These are phyloP conservation scores for Melanotaenia nigrans DNA, from an alignment of 2,797 vertebrate species.

Conservation along the genomic window DNA sequence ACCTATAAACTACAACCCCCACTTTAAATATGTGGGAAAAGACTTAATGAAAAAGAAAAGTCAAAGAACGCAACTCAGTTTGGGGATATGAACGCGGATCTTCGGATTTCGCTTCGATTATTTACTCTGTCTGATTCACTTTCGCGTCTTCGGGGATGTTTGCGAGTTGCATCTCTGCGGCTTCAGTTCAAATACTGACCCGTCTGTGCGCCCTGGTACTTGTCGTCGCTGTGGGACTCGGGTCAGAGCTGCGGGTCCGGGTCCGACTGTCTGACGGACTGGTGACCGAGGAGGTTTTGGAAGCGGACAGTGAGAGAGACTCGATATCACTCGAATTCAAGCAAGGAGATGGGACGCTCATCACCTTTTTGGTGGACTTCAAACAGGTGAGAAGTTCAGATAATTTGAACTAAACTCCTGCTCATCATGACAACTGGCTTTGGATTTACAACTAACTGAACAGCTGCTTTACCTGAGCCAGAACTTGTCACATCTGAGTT, in stretches of 20 bases:
- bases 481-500: background rate
- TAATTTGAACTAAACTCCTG: background rate
- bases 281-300: slow-evolving; percentile 92
- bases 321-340: slow-evolving; percentile 91
- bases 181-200: slow-evolving; percentile 64
- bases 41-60: slow-evolving; percentile 34
- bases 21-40: slow-evolving; percentile 47
- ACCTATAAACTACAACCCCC: slow-evolving; percentile 16
- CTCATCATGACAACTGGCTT: slow-evolving; percentile 37
- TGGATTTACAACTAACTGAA: background rate
- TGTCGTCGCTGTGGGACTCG: slow-evolving; percentile 61
- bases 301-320: slow-evolving; percentile 92
- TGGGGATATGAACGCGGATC: slow-evolving; percentile 63
- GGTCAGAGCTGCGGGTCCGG: slow-evolving; percentile 90
- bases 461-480: background rate
- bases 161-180: slow-evolving; percentile 67
- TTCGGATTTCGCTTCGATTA: slow-evolving; percentile 36
- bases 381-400: slow-evolving; percentile 86
- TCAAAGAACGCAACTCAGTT: slow-evolving; percentile 27
- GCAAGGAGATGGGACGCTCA: slow-evolving; percentile 90
- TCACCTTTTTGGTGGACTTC: slow-evolving; percentile 93
- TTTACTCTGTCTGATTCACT: slow-evolving; percentile 59
- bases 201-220: slow-evolving; percentile 69
- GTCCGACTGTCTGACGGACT: slow-evolving; percentile 91
- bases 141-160: slow-evolving; percentile 79